Base-by-base conservation (phyloP, 1,140 invertebrate species). In the Apocrypta bakeri region DNA sequence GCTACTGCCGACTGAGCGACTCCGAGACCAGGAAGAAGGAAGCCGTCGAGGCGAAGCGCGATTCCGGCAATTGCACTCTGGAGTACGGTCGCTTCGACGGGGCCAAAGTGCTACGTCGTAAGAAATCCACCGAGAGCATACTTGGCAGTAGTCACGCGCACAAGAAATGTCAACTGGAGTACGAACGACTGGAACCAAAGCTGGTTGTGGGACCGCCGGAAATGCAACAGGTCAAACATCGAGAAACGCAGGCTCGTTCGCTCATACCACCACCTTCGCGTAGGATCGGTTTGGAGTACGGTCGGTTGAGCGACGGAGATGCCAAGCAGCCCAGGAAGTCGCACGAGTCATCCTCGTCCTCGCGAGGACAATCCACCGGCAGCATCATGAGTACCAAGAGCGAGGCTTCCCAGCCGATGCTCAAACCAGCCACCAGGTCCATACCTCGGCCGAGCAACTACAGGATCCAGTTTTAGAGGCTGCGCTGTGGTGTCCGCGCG, bases 401-500 rank as follows among this genome's bases (percentile, higher is more conserved):
- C 81, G 87, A 93, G 33, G 92, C 93, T 84, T 94, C 95, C 0
- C 94, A 94, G 0, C 87, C 85, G 68, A 90, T 91, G 92, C 85
- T 80, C 61, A 83, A 79, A 24, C 24, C 63, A 1, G 11, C 2
- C 17, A 81, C 37, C 91, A 92, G 94, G 92, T 88, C 93, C 91
- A 93, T 92, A 93, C 90, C 87, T 93, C 91, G 93, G 90, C 92
- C 86, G n/a, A 93, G 89, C 84, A 95, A 95, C 87, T 95, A 95
- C 89, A 93, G 94, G 40, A 95, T 95, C 87, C 94, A 95, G 85
- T 95, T 95, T 89, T 95, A 56, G 91, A 93, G 66, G 17, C 9
- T 9, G 40, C 21, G 12, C 14, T 6, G 27, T 17, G n/a, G n/a
- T 9, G 63, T n/a, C n/a, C n/a, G n/a, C n/a, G n/a, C n/a, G n/a